Evolutionary conservation across 2,797 vertebrate genomes (phyloP).

Genomic region (Peromyscus aztecus): DNA sequence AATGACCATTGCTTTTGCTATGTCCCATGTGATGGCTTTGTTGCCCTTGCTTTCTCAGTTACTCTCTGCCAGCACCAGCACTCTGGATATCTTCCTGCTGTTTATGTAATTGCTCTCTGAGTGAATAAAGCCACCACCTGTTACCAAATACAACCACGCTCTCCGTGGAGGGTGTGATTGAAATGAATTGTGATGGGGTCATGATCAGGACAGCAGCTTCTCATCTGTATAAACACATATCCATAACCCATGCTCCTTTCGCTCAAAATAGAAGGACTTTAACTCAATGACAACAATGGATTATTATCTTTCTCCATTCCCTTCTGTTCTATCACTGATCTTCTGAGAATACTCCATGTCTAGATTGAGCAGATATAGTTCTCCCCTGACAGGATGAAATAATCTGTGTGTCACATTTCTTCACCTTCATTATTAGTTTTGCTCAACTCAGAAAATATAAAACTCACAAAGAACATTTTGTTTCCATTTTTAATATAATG

Average conservation of each 20-base stretch:
- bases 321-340: not conserved
- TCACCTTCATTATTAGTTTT: not conserved
- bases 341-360: not conserved
- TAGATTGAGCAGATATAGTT: not conserved
- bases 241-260: not conserved
- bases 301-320: not conserved
- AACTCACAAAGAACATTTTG: not conserved
- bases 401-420: constrained; percentile 13
- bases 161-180: constrained; percentile 33
- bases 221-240: constrained; percentile 63
- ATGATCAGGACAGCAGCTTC: constrained; percentile 37
- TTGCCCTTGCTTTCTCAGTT: not conserved
- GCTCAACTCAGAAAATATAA: not conserved
- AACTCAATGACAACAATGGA: constrained; percentile 51
- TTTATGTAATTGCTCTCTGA: constrained; percentile 77
- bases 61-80: constrained; percentile 18
- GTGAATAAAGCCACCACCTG: constrained; percentile 75
- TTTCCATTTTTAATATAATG: constrained; percentile 15
- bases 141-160: constrained; percentile 61
- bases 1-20: constrained; percentile 32
- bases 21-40: constrained; percentile 42
- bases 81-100: constrained; percentile 65
- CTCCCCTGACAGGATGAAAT: not conserved
- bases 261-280: constrained; percentile 2
- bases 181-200: constrained; percentile 48